Evolutionary conservation across 1,140 invertebrate species (phyloP).

Genomic region (Frieseomelitta varia): DNA sequence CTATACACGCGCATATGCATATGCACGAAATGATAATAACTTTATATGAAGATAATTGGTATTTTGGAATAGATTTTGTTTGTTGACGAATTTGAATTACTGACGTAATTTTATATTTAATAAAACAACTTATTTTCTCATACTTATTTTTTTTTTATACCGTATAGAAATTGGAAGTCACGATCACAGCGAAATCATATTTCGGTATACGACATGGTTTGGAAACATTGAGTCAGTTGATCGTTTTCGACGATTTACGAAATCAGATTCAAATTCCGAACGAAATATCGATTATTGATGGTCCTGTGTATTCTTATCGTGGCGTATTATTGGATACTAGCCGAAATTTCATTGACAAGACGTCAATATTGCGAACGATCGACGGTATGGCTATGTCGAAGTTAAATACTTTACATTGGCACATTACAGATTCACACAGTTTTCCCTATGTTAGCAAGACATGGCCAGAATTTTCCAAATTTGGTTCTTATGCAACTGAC

Average conservation of each 20-base stretch:
- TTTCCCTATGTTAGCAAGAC: slow-evolving; percentile 89
- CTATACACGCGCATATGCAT: no score
- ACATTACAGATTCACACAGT: slow-evolving; percentile 94
- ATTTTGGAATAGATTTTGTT: neutral
- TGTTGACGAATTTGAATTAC: neutral
- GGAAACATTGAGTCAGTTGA: slow-evolving; percentile 90
- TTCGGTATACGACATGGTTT: slow-evolving; percentile 90
- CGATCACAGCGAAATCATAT: slow-evolving; percentile 85
- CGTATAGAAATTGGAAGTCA: slow-evolving; percentile 79
- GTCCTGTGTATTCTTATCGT: slow-evolving; percentile 88
- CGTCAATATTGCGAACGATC: slow-evolving; percentile 87
- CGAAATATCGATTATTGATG: slow-evolving; percentile 85
- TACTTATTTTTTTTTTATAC: neutral
- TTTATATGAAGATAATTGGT: neutral
- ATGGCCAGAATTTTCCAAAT: slow-evolving; percentile 86
- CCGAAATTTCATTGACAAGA: slow-evolving; percentile 88
- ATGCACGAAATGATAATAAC: no score
- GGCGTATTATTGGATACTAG: slow-evolving; percentile 90
- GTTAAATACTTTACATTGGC: slow-evolving; percentile 94
- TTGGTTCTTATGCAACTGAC: slow-evolving; percentile 87
- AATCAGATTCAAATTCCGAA: slow-evolving; percentile 84
- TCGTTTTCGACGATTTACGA: slow-evolving; percentile 87
- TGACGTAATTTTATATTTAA: neutral
- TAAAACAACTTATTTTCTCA: neutral
- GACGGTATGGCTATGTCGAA: slow-evolving; percentile 92